phyloP scores from a whole-genome alignment of 2,113 vertebrate species.

The Scopus umbretta region DNA sequence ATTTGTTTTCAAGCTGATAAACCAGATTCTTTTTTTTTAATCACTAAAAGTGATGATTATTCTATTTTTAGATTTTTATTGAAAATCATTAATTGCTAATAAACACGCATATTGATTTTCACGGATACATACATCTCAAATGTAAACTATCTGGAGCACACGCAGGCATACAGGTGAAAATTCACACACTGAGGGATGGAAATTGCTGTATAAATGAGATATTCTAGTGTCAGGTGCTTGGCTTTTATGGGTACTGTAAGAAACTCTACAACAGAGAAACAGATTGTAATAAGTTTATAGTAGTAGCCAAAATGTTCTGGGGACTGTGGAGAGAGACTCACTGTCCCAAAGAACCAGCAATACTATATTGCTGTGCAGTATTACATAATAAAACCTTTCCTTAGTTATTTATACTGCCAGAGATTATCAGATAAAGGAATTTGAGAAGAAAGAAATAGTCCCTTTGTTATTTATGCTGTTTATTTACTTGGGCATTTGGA shows the following conservation, averaged over 20 bases:
- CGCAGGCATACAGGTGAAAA: background rate
- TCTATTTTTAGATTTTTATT: slow-evolving; percentile 30
- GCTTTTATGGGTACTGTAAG: slow-evolving; percentile 24
- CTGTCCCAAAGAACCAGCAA: slow-evolving; percentile 17
- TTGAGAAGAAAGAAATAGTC: slow-evolving; percentile 41
- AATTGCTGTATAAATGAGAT: background rate
- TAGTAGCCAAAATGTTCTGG: slow-evolving; percentile 31
- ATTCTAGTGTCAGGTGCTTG: slow-evolving; percentile 12
- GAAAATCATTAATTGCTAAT: background rate
- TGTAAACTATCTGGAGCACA: background rate
- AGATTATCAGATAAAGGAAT: slow-evolving; percentile 41
- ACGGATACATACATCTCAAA: background rate
- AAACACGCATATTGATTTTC: background rate
- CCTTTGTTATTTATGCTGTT: background rate
- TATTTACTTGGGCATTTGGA: slow-evolving; percentile 31
- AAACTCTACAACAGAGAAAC: background rate
- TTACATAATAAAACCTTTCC: slow-evolving; percentile 45
- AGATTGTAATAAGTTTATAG: slow-evolving; percentile 27
- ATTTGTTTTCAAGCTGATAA: slow-evolving; percentile 58
- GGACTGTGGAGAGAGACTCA: background rate
- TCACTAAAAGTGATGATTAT: slow-evolving; percentile 31
- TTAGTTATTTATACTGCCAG: slow-evolving; percentile 43
- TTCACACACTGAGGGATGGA: background rate
- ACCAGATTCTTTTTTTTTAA: background rate
- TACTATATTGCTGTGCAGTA: background rate